A percentile compares a stretch with the other conserved stretches of the same genome.
Conservation (phyloP, 2,888 invertebrate genomes). For the Perizoma affinitatum region DNA sequence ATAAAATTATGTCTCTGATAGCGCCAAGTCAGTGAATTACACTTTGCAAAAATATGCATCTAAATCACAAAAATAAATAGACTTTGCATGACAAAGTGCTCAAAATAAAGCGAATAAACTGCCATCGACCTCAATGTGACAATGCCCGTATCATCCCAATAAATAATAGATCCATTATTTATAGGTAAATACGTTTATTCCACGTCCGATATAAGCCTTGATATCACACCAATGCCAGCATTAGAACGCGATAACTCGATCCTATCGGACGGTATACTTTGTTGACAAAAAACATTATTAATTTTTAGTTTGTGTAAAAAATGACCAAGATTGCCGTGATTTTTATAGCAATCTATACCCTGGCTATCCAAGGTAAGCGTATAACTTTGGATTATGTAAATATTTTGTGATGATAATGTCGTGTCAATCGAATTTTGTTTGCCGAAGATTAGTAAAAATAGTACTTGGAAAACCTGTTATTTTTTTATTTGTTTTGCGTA, state of each 20-base stretch:
- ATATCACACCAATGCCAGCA: constrained; percentile 32
- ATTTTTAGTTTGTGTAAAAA: constrained; percentile 17
- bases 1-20: constrained; percentile 6
- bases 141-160: constrained; percentile 30
- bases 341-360: constrained; percentile 21
- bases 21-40: constrained; percentile 13
- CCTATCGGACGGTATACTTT: constrained; percentile 21
- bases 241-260: constrained; percentile 32
- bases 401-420: no score
- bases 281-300: constrained; percentile 9
- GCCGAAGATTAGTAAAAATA: constrained; percentile 3
- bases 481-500: background rate
- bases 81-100: constrained; percentile 28
- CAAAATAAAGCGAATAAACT: constrained; percentile 31
- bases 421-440: background rate
- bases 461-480: constrained; percentile 14
- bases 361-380: constrained; percentile 25
- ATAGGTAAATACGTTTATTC: constrained; percentile 27
- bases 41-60: constrained; percentile 18
- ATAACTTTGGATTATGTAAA: background rate
- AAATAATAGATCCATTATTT: constrained; percentile 30
- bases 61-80: constrained; percentile 28
- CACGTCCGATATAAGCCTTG: constrained; percentile 42
- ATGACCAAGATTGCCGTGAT: constrained; percentile 26
- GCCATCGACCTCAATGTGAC: constrained; percentile 17